phyloP scores from a whole-genome alignment of 2,113 vertebrate species.

The Hemiscyllium ocellatum region DNA sequence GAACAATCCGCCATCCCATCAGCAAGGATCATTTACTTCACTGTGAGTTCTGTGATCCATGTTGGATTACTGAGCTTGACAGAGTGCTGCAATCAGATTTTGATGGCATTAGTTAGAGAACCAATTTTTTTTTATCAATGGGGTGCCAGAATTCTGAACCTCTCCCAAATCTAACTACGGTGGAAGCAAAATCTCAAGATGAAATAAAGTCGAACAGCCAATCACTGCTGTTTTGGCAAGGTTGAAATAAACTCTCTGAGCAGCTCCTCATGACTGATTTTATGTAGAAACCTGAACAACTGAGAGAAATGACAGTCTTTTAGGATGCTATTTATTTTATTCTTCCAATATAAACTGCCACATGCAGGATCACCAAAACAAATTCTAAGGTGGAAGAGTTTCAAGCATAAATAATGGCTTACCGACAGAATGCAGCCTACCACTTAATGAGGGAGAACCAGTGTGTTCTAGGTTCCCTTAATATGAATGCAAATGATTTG shows the following conservation, averaged over 20 bases:
- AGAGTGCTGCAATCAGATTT: not conserved
- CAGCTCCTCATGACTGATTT: too few species aligned
- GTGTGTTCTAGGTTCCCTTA: not conserved
- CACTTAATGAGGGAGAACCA: not conserved
- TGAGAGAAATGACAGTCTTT: not conserved
- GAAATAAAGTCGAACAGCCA: not conserved
- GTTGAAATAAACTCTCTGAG: too few species aligned
- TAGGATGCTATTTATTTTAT: not conserved
- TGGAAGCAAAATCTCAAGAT: too few species aligned
- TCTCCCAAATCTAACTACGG: not conserved
- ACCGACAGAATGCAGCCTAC: not conserved
- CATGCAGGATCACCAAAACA: not conserved
- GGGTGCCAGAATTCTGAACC: not conserved
- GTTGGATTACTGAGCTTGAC: not conserved
- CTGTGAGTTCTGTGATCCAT: not conserved
- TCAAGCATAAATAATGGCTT: not conserved
- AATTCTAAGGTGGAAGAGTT: not conserved
- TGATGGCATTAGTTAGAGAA: not conserved
- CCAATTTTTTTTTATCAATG: not conserved
- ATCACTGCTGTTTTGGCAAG: not conserved
- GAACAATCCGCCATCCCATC: not conserved
- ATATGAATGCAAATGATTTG: not conserved
- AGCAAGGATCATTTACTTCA: not conserved
- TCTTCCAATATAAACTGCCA: not conserved
- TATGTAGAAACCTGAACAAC: not conserved